Conservation (phyloP, 2,888 invertebrate genomes). For the Agrilus biguttatus region DNA sequence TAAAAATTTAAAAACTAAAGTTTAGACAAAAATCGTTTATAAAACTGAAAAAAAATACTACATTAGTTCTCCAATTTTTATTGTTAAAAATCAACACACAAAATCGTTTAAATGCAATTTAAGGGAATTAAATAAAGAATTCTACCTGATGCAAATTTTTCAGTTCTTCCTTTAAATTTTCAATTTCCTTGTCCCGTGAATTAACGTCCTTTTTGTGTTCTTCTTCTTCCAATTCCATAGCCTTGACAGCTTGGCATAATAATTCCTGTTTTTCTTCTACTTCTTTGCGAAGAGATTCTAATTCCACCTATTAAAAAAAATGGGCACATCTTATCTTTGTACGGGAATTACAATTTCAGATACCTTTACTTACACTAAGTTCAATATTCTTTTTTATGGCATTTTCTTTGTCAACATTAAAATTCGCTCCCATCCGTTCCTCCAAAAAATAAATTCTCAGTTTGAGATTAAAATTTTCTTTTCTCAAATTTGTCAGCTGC, state of each 20-base stretch:
- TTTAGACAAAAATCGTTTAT: too few species aligned
- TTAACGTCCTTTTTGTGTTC: conserved; percentile 38
- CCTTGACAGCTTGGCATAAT: conserved; percentile 71
- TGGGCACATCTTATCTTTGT: conserved; percentile 7
- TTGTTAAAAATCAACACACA: too few species aligned
- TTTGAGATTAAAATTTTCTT: conserved; percentile 88
- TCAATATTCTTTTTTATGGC: conserved; percentile 52
- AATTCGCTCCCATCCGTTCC: conserved; percentile 59
- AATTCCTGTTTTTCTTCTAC: conserved; percentile 71
- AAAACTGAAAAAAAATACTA: too few species aligned
- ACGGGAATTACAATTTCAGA: not conserved
- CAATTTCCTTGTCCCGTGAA: conserved; percentile 28
- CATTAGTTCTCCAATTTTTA: too few species aligned
- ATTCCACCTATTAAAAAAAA: conserved; percentile 45
- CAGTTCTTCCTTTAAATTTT: conserved; percentile 21
- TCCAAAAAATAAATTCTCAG: conserved; percentile 82
- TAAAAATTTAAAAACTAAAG: too few species aligned
- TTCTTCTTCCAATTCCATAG: conserved; percentile 59
- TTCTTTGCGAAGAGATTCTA: conserved; percentile 61
- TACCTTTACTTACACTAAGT: conserved; percentile 36
- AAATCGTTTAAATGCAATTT: too few species aligned
- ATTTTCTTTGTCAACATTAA: conserved; percentile 49
- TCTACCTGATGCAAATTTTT: too few species aligned
- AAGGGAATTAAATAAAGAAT: too few species aligned
- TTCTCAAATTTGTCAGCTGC: conserved; percentile 64